Conservation (phyloP, 2,888 invertebrate species). For the Drosophila dives region DNA sequence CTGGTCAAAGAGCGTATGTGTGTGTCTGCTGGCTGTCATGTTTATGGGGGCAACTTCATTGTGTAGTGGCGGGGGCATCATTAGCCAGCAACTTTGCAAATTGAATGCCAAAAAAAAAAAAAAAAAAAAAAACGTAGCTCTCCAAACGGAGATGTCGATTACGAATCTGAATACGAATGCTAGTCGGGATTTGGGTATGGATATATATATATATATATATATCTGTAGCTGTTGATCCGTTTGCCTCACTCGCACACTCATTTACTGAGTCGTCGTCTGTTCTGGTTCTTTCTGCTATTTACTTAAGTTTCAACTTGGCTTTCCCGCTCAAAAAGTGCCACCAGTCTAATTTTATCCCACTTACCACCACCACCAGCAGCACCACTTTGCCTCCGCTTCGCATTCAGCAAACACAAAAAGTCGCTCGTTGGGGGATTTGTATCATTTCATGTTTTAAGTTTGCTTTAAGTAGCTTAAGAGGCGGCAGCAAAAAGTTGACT, state of each 20-base stretch:
- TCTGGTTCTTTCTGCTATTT: conserved; percentile 22
- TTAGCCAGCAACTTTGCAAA: conserved; percentile 73
- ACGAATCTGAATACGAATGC: background rate
- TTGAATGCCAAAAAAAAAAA: conserved; percentile 51
- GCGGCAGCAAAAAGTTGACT: conserved; percentile 50
- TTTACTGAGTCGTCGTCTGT: background rate
- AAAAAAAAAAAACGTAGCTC: conserved; percentile 41
- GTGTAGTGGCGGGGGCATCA: conserved; percentile 54
- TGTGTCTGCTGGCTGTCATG: conserved; percentile 32
- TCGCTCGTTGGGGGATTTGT: conserved; percentile 69
- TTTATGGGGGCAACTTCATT: conserved; percentile 63
- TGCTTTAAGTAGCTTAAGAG: conserved; percentile 74
- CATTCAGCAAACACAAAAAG: conserved; percentile 7
- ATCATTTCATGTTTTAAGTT: conserved; percentile 78
- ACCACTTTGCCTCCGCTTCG: background rate
- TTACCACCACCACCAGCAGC: background rate
- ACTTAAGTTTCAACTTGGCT: conserved; percentile 50
- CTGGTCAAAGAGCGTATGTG: conserved; percentile 7
- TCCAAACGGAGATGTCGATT: conserved; percentile 22
- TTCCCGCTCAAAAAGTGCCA: conserved; percentile 18
- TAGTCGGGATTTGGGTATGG: background rate
- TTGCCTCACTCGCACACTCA: background rate
- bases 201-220: background rate
- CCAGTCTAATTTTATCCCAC: conserved; percentile 6
- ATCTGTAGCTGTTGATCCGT: conserved; percentile 1